A percentile compares a stretch with the other conserved stretches of the same genome.
Conservation (phyloP, 2,888 invertebrate species). For the Drosophila yooni region DNA sequence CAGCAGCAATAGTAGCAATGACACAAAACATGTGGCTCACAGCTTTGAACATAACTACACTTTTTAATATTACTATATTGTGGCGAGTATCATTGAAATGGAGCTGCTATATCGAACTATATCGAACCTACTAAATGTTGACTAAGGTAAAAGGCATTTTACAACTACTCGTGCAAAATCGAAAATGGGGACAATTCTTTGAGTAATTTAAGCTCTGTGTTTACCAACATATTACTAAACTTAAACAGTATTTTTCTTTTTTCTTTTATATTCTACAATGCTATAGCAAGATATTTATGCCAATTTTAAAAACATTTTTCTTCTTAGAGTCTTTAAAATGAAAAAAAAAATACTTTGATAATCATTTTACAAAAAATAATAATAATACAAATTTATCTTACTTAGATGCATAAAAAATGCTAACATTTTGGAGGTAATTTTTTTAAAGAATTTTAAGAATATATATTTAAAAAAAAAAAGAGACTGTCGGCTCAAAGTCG, state of each 20-base stretch:
- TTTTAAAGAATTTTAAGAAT: neutral
- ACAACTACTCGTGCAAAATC: neutral
- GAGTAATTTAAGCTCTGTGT: neutral
- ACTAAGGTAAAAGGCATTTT: neutral
- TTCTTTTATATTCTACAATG: neutral
- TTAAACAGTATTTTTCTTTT: neutral
- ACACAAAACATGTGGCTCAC: neutral
- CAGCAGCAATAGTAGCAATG: neutral
- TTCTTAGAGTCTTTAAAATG: neutral
- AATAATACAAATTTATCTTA: neutral
- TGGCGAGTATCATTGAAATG: neutral
- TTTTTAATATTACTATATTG: neutral
- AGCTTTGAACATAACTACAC: neutral
- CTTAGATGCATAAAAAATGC: neutral
- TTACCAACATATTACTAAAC: neutral
- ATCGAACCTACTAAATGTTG: neutral
- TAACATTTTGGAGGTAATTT: constrained; percentile 36
- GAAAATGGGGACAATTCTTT: neutral
- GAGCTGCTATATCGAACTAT: neutral
- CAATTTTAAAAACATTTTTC: neutral
- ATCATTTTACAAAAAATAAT: constrained; percentile 37
- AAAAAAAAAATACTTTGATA: constrained; percentile 28
- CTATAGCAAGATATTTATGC: neutral
- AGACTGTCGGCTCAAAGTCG: neutral
- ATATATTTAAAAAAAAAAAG: neutral